phyloP scores from a whole-genome alignment of 2,797 vertebrate species.

The Cetoscarus ocellatus region DNA sequence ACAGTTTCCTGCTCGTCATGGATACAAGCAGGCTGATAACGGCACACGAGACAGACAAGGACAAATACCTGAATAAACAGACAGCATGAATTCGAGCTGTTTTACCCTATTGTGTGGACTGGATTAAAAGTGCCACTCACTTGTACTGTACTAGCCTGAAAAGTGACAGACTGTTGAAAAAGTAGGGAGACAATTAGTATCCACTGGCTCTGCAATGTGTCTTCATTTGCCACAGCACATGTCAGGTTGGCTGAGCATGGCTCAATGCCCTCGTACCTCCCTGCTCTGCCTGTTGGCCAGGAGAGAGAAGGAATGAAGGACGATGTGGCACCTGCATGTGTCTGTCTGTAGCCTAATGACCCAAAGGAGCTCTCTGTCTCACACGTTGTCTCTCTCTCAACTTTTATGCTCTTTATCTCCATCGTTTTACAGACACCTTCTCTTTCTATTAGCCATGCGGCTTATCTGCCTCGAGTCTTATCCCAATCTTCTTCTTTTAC shows the following conservation, averaged over 20 bases:
- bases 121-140: slow-evolving; percentile 66
- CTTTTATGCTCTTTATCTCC: slow-evolving; percentile 47
- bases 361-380: slow-evolving; percentile 58
- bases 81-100: slow-evolving; percentile 36
- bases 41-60: slow-evolving; percentile 37
- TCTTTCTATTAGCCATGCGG: slow-evolving; percentile 34
- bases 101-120: slow-evolving; percentile 30
- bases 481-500: slow-evolving; percentile 37
- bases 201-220: slow-evolving; percentile 67
- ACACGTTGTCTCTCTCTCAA: slow-evolving; percentile 27
- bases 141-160: slow-evolving; percentile 40
- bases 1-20: slow-evolving; percentile 57
- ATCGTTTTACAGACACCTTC: slow-evolving; percentile 28
- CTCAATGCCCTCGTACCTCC: slow-evolving; percentile 55
- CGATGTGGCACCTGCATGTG: slow-evolving; percentile 71
- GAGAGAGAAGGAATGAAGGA: slow-evolving; percentile 68
- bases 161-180: slow-evolving; percentile 65
- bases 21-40: slow-evolving; percentile 24
- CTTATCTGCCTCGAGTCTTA: slow-evolving; percentile 38
- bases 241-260: slow-evolving; percentile 72
- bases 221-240: slow-evolving; percentile 75
- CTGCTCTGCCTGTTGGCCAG: slow-evolving; percentile 52
- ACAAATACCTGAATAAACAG: slow-evolving; percentile 49
- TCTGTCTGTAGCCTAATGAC: slow-evolving; percentile 78
- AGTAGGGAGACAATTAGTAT: slow-evolving; percentile 70